These are phyloP conservation scores for Peromyscus leucopus DNA, from an alignment of 2,113 vertebrate species.

Conservation along the genomic window DNA sequence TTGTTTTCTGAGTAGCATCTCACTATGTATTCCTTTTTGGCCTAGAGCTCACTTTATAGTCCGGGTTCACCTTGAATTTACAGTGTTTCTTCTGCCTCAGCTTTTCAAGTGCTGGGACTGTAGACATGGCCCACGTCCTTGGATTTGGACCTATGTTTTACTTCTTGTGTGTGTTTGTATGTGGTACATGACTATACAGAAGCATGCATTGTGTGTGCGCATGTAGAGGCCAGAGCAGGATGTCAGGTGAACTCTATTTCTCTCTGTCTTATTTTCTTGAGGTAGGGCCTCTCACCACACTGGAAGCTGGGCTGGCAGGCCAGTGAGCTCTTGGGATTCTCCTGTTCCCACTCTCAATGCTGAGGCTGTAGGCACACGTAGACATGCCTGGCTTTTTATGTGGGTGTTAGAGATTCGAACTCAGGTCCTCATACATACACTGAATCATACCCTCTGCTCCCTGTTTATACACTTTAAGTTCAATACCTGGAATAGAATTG, in stretches of 20 bases:
- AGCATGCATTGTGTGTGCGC: not conserved
- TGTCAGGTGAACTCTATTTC: not conserved
- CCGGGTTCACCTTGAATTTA: not conserved
- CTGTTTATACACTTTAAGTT: not conserved
- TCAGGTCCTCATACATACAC: not conserved
- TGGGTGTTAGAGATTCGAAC: not conserved
- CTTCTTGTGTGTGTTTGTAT: not conserved
- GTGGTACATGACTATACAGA: not conserved
- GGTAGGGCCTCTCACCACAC: not conserved
- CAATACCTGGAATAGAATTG: conserved; percentile 10
- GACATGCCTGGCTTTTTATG: not conserved
- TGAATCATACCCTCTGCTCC: too few relatives aligned
- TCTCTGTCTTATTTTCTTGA: not conserved
- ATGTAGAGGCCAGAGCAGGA: not conserved
- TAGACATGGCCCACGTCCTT: not conserved
- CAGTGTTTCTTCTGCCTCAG: not conserved
- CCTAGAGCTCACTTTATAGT: not conserved
- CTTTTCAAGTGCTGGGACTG: not conserved
- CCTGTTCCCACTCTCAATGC: not conserved
- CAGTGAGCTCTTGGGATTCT: not conserved
- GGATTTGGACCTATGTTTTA: not conserved
- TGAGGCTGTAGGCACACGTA: not conserved
- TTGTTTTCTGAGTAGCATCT: not conserved
- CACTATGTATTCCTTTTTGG: not conserved
- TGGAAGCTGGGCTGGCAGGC: not conserved